Evolutionary conservation across 2,888 invertebrate genomes (phyloP).

Genomic region (Chalcosyrphus nemorum): DNA sequence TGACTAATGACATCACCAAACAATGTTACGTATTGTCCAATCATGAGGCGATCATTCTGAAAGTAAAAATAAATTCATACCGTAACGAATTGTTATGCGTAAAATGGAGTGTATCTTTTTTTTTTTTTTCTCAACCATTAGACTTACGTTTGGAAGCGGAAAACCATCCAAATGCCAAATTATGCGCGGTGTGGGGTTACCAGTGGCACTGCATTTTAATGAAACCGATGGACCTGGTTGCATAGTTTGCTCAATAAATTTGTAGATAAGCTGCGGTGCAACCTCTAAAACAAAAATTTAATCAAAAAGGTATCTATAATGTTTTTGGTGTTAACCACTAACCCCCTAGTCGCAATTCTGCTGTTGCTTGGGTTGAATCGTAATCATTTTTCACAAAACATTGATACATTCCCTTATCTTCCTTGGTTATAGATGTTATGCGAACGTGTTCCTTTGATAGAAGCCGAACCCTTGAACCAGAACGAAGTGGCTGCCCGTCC

Average conservation of each 20-base stretch:
- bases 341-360: constrained; percentile 91
- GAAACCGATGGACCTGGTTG: constrained; percentile 91
- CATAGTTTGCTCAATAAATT: constrained; percentile 90
- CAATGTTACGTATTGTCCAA: constrained; percentile 94
- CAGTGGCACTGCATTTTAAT: constrained; percentile 89
- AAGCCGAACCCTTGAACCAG: constrained; percentile 84
- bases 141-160: constrained; percentile 84
- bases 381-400: constrained; percentile 92
- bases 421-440: constrained; percentile 87
- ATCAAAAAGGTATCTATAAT: too few species aligned
- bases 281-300: constrained; percentile 85
- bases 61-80: not conserved
- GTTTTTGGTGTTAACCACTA: too few species aligned
- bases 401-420: constrained; percentile 95
- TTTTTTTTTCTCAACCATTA: too few species aligned
- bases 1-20: constrained; percentile 96
- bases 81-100: too few species aligned
- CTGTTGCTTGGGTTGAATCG: constrained; percentile 91
- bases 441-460: constrained; percentile 83
- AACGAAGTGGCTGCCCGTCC: constrained; percentile 86
- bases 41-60: constrained; percentile 88
- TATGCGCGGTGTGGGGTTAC: constrained; percentile 90
- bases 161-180: constrained; percentile 90
- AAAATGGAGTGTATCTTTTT: too few species aligned
- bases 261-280: constrained; percentile 88